Base-by-base conservation (phyloP, 2,797 vertebrate species). In the Lagorchestes hirsutus region DNA sequence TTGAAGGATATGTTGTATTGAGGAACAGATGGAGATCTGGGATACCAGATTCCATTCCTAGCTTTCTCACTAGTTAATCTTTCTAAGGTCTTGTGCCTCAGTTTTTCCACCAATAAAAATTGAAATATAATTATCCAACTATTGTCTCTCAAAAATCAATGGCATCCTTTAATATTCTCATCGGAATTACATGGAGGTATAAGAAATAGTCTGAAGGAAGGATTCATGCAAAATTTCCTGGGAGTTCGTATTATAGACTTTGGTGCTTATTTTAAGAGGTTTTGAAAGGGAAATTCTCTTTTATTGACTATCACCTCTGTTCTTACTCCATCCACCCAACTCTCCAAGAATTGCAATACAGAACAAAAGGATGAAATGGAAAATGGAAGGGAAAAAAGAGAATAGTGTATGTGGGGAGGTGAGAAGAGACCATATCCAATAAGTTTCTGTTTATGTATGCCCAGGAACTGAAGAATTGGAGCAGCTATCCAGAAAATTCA, bases 101-200 rank as follows among this genome's bases (percentile, higher is more conserved):
- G 1, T 9, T 52, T 52, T 52, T 54, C 93, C 93, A 57, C 5
- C 4, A 9, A 11, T 50, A 50, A 87, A 16, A 40, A 16, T 0
- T 31, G 90, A 58, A 24, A 34, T 18, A 28, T 24, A 13, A 11
- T 3, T 3, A 22, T 34, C n/a, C 34, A 4, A 40, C 10, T 1
- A 0, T 13, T 34, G 0, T 40, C n/a, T 18, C 40, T 1, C 18
- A 1, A 55, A 34, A 58, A 52, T 10, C 22, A 24, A 40, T n/a
- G 9, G 10, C 28, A 29, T 27, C 54, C 24, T 31, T 22, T 0
- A 1, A 52, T 67, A 9, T 8, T 28, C 55, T 54, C 59, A 87
- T 9, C 0, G 54, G 92, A 16, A 22, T 74, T 55, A 16, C 4
- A 11, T 31, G 54, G 3, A 58, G 74, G 54, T 50, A 52, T 56